These are phyloP conservation scores for Eunapius fragilis DNA, from an alignment of 37 sponge, comb jelly and placozoan genomes.

Conservation along the genomic window DNA sequence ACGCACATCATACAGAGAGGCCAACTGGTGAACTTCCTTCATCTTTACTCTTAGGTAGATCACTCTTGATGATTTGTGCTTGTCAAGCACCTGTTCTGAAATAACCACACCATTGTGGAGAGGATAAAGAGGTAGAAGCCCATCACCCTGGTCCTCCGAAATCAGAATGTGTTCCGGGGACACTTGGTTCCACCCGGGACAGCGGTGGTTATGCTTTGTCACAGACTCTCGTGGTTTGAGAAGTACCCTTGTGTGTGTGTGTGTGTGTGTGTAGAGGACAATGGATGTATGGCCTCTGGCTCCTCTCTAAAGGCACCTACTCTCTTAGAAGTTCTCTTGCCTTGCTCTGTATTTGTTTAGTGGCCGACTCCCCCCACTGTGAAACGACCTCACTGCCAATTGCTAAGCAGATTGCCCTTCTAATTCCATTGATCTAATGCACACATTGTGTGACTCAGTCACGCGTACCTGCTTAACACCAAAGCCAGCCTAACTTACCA, in stretches of 20 bases:
- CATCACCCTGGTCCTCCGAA: slow-evolving; percentile 10
- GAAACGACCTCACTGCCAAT: slow-evolving; percentile 39
- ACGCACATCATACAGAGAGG: slow-evolving; percentile 37
- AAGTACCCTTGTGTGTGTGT: slow-evolving; percentile 11
- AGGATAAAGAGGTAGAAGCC: slow-evolving; percentile 36
- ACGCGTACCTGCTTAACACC: neutral
- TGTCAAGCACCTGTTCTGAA: slow-evolving; percentile 21
- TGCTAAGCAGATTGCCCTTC: slow-evolving; percentile 53
- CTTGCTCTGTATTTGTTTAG: slow-evolving; percentile 51
- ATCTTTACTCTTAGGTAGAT: slow-evolving; percentile 34
- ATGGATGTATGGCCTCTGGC: neutral
- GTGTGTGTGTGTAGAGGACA: neutral
- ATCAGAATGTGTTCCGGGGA: slow-evolving; percentile 41
- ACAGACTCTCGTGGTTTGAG: slow-evolving; percentile 30
- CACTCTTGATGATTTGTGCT: slow-evolving; percentile 18
- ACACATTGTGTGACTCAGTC: too few species aligned
- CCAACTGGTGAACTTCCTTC: slow-evolving; percentile 45
- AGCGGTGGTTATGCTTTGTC: neutral
- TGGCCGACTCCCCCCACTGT: slow-evolving; percentile 31
- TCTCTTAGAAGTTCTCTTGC: slow-evolving; percentile 34
- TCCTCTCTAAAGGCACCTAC: too few species aligned
- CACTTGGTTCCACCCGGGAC: slow-evolving; percentile 63
- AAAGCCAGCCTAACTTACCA: slow-evolving; percentile 11
- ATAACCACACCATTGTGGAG: slow-evolving; percentile 67
- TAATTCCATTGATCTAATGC: slow-evolving; percentile 72